Evolutionary conservation across 1,140 invertebrate genomes (phyloP).

Genomic region (Euura lappo): DNA sequence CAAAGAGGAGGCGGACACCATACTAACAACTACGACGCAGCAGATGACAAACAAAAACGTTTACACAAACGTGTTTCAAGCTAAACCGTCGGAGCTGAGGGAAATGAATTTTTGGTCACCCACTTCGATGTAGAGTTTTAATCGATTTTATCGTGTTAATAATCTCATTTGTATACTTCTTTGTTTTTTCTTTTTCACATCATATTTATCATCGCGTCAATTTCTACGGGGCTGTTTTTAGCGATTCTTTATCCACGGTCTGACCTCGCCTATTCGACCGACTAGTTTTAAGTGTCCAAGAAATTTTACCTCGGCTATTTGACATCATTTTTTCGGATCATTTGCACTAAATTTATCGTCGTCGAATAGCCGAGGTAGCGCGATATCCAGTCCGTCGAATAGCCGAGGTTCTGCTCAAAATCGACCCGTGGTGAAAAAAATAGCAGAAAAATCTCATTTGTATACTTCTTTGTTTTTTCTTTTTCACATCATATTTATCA

Average conservation of each 20-base stretch:
- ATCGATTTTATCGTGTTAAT: background rate
- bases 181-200: background rate
- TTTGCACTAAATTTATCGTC: no score
- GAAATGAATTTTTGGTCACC: conserved; percentile 88
- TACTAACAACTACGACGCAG: conserved; percentile 2
- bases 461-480: background rate
- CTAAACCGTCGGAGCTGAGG: conserved; percentile 74
- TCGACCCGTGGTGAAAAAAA: no score
- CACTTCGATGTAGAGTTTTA: conserved; percentile 75
- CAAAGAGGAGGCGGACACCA: conserved; percentile 45
- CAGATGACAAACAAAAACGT: conserved; percentile 15
- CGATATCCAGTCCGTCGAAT: no score
- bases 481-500: background rate
- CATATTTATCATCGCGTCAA: background rate
- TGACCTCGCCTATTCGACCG: no score
- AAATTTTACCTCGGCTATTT: no score
- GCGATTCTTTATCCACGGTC: no score
- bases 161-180: background rate
- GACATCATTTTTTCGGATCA: no score
- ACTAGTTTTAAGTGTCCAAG: no score
- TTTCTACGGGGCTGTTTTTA: no score
- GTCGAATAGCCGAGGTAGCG: no score
- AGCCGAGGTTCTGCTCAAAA: no score
- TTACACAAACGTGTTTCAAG: conserved; percentile 52
- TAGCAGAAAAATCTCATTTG: no score